Conservation (phyloP, 2,113 vertebrate genomes). For the Lepus americanus region DNA sequence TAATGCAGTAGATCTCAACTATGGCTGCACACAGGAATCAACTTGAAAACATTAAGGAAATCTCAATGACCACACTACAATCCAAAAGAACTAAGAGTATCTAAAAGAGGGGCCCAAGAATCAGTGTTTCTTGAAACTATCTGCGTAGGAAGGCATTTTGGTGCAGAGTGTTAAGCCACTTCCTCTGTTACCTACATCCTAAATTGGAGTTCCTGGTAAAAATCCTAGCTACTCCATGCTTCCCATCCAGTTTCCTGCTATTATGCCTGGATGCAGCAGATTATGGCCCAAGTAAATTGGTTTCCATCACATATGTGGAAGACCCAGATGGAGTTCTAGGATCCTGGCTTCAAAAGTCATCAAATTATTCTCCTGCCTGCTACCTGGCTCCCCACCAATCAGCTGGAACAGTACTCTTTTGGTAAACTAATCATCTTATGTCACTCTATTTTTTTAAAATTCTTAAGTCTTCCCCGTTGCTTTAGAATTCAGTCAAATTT, state of each 20-base stretch:
- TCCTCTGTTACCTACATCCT: too few species aligned
- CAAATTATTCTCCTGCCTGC: neutral
- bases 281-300: too few species aligned
- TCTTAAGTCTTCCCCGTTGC: neutral
- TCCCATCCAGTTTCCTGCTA: too few species aligned
- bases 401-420: neutral
- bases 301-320: too few species aligned
- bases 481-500: neutral
- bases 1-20: neutral
- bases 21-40: neutral
- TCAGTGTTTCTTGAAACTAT: neutral
- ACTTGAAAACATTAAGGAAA: slow-evolving; percentile 4
- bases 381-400: neutral
- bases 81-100: neutral
- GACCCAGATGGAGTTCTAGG: too few species aligned
- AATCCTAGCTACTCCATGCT: too few species aligned
- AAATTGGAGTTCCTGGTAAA: too few species aligned
- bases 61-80: neutral
- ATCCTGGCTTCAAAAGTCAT: neutral
- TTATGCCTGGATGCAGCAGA: too few species aligned
- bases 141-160: neutral
- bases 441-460: neutral
- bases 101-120: neutral
- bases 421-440: neutral
- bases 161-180: too few species aligned